A percentile compares a stretch with the other conserved stretches of the same genome.
phyloP scores from a whole-genome alignment of 2,888 invertebrate genomes.

The Andricus curvator region DNA sequence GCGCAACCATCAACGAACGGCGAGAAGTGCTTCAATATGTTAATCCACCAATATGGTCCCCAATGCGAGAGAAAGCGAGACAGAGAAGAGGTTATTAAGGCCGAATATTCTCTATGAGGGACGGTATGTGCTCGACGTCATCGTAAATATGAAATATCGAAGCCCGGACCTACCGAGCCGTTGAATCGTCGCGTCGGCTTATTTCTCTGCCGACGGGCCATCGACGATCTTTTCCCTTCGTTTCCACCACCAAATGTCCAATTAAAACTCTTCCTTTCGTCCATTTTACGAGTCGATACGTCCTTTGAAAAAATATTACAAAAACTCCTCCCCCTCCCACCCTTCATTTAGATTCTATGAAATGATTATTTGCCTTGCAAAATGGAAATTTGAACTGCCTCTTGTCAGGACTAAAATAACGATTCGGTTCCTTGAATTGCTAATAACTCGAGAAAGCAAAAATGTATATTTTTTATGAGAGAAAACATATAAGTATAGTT shows the following conservation, averaged over 20 bases:
- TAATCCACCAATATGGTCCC: slow-evolving; percentile 75
- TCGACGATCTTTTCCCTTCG: slow-evolving; percentile 50
- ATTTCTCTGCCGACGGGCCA: slow-evolving; percentile 54
- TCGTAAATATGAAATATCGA: slow-evolving; percentile 78
- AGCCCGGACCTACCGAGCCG: slow-evolving; percentile 65
- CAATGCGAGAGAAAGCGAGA: slow-evolving; percentile 54
- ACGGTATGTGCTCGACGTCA: slow-evolving; percentile 69
- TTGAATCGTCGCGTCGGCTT: slow-evolving; percentile 53
- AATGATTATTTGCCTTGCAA: not conserved
- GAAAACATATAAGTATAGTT: too few relatives aligned
- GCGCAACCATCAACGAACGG: slow-evolving; percentile 54
- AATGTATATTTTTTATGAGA: not conserved
- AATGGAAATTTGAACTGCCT: not conserved
- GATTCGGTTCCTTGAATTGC: not conserved
- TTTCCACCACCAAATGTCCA: slow-evolving; percentile 52
- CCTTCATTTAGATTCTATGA: not conserved
- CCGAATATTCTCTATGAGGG: slow-evolving; percentile 63
- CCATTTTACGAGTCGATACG: slow-evolving; percentile 64
- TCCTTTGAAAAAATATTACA: slow-evolving; percentile 6
- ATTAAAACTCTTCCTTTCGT: slow-evolving; percentile 65
- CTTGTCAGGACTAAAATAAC: not conserved
- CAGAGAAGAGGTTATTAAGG: slow-evolving; percentile 71
- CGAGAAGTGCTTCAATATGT: slow-evolving; percentile 75
- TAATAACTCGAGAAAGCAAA: not conserved
- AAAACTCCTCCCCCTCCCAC: not conserved